Conservation (phyloP, 2,888 invertebrate genomes). For the Argyresthia albistria region DNA sequence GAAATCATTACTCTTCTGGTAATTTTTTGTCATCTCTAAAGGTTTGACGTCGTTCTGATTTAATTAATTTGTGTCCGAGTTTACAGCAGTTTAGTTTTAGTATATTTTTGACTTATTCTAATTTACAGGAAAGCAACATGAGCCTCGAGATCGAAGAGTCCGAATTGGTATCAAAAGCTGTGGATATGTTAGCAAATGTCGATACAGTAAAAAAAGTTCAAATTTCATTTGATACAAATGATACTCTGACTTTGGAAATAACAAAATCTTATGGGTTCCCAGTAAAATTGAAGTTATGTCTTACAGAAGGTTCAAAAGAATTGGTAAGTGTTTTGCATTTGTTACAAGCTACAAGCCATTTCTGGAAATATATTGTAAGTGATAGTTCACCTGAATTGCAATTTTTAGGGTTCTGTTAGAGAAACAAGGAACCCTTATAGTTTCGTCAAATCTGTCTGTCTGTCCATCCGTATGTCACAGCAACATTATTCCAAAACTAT, state of each 20-base stretch:
- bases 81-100: background rate
- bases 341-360: no score
- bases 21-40: conserved; percentile 28
- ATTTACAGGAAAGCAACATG: conserved; percentile 36
- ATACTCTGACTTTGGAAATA: conserved; percentile 22
- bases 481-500: no score
- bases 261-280: conserved; percentile 27
- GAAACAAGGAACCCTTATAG: no score
- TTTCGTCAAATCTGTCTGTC: no score
- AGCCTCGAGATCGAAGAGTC: conserved; percentile 29
- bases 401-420: no score
- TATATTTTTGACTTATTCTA: conserved; percentile 13
- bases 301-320: conserved; percentile 31
- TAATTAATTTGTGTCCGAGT: background rate
- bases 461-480: no score
- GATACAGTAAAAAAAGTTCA: conserved; percentile 24
- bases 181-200: conserved; percentile 29
- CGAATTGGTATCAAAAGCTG: conserved; percentile 30
- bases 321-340: conserved; percentile 26
- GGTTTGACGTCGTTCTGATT: conserved; percentile 17
- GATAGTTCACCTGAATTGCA: no score
- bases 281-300: conserved; percentile 26
- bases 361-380: no score
- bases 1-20: conserved; percentile 17
- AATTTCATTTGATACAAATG: conserved; percentile 15